Percentiles rank a stretch among this genome's conserved stretches.
Conservation (phyloP, 2,888 invertebrate genomes). For the Sisyra terminalis region DNA sequence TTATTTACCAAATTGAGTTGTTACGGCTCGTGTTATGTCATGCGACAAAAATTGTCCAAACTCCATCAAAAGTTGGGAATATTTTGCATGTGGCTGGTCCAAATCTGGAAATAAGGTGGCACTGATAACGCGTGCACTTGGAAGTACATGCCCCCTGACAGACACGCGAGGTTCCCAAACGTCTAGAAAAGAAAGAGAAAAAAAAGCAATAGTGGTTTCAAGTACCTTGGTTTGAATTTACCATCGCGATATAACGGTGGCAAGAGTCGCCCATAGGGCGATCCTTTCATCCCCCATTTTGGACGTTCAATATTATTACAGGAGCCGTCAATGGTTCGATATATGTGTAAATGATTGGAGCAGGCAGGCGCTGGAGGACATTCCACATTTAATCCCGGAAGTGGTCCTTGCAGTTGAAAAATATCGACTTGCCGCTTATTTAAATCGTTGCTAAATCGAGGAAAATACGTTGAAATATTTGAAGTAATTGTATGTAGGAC, state of each 20-base stretch:
- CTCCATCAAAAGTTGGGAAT: constrained; percentile 57
- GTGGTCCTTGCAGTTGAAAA: too few relatives aligned
- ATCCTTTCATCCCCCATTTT: constrained; percentile 53
- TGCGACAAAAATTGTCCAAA: constrained; percentile 68
- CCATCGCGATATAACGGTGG: constrained; percentile 52
- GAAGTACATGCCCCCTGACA: constrained; percentile 35
- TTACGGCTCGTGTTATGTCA: constrained; percentile 54
- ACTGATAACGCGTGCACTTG: constrained; percentile 52
- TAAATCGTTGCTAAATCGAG: too few relatives aligned
- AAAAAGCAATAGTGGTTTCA: neutral
- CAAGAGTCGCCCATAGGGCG: constrained; percentile 45
- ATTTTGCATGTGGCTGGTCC: constrained; percentile 39
- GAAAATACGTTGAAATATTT: too few relatives aligned
- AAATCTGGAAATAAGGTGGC: constrained; percentile 38
- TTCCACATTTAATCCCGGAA: neutral
- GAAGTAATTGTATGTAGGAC: too few relatives aligned
- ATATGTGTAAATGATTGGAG: constrained; percentile 29
- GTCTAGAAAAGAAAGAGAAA: constrained; percentile 34
- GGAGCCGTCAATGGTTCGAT: constrained; percentile 59
- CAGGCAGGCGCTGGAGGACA: constrained; percentile 28
- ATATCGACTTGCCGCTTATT: too few relatives aligned
- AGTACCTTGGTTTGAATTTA: constrained; percentile 15
- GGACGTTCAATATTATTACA: constrained; percentile 62
- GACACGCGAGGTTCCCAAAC: constrained; percentile 38
- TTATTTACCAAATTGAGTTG: constrained; percentile 44